Percentiles rank a stretch among this genome's conserved stretches.
Evolutionary conservation across 2,797 vertebrate species (phyloP).

Genomic region (Intellagama lesueurii): DNA sequence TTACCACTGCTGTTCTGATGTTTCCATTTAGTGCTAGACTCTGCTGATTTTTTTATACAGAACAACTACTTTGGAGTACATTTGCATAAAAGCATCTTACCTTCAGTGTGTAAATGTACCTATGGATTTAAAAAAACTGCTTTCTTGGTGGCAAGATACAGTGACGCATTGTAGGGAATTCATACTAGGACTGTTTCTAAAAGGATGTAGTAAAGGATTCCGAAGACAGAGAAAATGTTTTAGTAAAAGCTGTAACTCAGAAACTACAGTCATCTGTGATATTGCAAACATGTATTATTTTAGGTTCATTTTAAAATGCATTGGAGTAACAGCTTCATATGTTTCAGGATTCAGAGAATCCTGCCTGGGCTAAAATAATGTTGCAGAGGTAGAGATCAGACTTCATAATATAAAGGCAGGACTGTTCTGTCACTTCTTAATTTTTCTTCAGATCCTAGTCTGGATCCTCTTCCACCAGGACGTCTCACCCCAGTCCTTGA

Average conservation of each 20-base stretch:
- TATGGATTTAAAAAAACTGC: not conserved
- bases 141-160: too few species aligned
- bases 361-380: not conserved
- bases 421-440: not conserved
- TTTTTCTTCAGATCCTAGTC: conserved; percentile 83
- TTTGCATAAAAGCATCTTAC: conserved; percentile 1
- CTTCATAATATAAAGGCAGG: not conserved
- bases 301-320: not conserved
- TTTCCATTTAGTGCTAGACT: not conserved
- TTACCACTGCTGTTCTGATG: not conserved
- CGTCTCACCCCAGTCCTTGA: conserved; percentile 68
- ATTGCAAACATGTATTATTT: not conserved
- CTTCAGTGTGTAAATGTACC: not conserved
- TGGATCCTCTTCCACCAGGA: conserved; percentile 82
- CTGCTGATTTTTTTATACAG: not conserved
- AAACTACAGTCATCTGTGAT: not conserved
- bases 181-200: not conserved
- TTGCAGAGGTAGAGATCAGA: not conserved
- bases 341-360: not conserved
- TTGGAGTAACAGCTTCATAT: not conserved
- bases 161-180: not conserved
- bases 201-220: not conserved
- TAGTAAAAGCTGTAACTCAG: not conserved
- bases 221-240: not conserved
- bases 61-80: not conserved